Percentiles rank a stretch among this genome's conserved stretches.
phyloP scores from a whole-genome alignment of 2,797 vertebrate genomes.

The Mormyrus proboscirostris region DNA sequence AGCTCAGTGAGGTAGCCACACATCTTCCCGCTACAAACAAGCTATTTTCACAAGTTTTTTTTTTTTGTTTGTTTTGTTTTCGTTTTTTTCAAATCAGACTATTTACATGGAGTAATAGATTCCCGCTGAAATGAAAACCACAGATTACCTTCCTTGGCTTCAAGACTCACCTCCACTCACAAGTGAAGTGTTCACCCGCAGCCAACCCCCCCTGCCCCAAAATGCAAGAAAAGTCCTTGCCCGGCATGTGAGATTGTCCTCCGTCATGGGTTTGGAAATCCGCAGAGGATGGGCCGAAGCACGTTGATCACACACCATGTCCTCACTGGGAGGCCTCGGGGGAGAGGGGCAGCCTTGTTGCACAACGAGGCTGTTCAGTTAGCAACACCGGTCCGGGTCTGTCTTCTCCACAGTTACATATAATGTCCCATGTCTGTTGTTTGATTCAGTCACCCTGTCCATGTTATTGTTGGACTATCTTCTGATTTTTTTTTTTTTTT shows the following conservation, averaged over 20 bases:
- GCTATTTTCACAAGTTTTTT: conserved; percentile 41
- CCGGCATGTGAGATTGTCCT: background rate
- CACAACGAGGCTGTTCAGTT: background rate
- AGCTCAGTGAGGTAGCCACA: conserved; percentile 86
- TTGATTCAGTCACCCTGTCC: conserved; percentile 17
- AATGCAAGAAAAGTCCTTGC: background rate
- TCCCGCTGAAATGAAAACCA: conserved; percentile 26
- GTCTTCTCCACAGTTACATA: conserved; percentile 1
- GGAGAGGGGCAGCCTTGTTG: background rate
- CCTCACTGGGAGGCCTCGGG: background rate
- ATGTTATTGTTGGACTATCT: conserved; percentile 36
- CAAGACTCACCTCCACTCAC: background rate
- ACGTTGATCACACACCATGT: background rate
- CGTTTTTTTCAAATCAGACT: conserved; percentile 17
- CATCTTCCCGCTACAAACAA: conserved; percentile 69
- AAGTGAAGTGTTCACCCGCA: background rate
- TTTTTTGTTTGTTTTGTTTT: background rate
- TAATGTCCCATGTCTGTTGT: background rate
- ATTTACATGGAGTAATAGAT: conserved; percentile 24
- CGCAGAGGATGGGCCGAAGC: background rate
- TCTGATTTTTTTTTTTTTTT: conserved; percentile 34
- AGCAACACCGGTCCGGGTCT: background rate
- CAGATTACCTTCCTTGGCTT: background rate
- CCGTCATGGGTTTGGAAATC: background rate
- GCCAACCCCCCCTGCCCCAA: background rate